Conservation (phyloP, 2,888 invertebrate species). For the Pteria penguin region DNA sequence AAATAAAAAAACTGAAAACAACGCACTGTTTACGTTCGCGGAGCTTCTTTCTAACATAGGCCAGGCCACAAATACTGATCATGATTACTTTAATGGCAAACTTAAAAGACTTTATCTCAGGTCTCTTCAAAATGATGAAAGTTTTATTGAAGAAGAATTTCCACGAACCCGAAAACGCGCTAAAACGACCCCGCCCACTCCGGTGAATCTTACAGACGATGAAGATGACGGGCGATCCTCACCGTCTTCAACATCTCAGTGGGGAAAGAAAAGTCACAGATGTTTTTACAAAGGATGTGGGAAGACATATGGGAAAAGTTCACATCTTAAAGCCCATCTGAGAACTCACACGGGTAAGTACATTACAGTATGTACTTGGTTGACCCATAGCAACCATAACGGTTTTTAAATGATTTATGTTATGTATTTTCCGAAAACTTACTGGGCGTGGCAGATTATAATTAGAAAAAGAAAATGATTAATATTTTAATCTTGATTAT, state of each 20-base stretch:
- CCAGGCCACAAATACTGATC: constrained; percentile 82
- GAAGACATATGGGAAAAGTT: constrained; percentile 85
- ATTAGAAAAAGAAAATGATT: no score
- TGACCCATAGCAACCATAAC: constrained; percentile 9
- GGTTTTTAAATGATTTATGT: no score
- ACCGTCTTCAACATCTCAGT: constrained; percentile 12
- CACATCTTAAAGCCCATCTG: constrained; percentile 85
- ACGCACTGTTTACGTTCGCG: constrained; percentile 83
- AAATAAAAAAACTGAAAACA: constrained; percentile 52
- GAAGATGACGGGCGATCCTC: constrained; percentile 24
- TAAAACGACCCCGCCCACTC: constrained; percentile 65
- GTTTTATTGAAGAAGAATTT: constrained; percentile 33
- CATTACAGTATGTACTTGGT: constrained; percentile 6
- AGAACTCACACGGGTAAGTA: constrained; percentile 85
- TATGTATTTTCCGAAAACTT: no score
- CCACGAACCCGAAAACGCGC: constrained; percentile 47
- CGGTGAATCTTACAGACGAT: constrained; percentile 39
- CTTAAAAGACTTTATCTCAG: constrained; percentile 15
- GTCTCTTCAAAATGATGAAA: constrained; percentile 36
- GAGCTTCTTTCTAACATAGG: constrained; percentile 84
- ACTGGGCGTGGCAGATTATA: no score
- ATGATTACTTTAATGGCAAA: constrained; percentile 48
- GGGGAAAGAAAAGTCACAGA: constrained; percentile 82
- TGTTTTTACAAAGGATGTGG: constrained; percentile 84
- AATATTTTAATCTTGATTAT: no score